Conservation (phyloP, 1,140 invertebrate genomes). For the Saccostrea cuccullata region DNA sequence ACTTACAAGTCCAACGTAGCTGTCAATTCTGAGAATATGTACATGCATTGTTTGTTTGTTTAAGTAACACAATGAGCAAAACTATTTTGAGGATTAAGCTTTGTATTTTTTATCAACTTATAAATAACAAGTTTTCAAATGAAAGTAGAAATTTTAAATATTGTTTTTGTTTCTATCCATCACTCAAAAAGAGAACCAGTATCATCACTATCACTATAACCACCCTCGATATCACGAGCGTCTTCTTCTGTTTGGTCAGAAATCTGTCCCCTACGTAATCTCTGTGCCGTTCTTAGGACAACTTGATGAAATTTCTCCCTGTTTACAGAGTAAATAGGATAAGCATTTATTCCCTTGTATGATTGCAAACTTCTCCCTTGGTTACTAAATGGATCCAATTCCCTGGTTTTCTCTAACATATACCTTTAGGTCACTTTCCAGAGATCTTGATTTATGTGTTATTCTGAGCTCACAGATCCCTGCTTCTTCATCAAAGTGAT, state of each 20-base stretch:
- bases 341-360: conserved; percentile 16
- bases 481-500: conserved; percentile 38
- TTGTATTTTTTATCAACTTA: too few species aligned
- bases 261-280: not conserved
- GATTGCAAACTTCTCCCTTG: too few species aligned
- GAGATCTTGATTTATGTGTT: conserved; percentile 43
- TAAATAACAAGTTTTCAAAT: too few species aligned
- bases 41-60: too few species aligned
- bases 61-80: too few species aligned
- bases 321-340: not conserved
- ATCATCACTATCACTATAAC: too few species aligned
- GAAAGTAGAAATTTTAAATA: too few species aligned
- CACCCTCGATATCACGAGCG: not conserved
- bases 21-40: too few species aligned
- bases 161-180: too few species aligned
- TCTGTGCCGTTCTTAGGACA: not conserved
- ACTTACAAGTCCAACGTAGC: too few species aligned
- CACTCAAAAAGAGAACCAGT: too few species aligned
- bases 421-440: conserved; percentile 15
- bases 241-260: not conserved
- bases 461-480: not conserved
- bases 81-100: too few species aligned
- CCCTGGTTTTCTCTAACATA: conserved; percentile 12
- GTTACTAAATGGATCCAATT: not conserved
- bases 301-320: not conserved